phyloP scores from a whole-genome alignment of 2,888 invertebrate genomes.

The Cerastis rubricosa region DNA sequence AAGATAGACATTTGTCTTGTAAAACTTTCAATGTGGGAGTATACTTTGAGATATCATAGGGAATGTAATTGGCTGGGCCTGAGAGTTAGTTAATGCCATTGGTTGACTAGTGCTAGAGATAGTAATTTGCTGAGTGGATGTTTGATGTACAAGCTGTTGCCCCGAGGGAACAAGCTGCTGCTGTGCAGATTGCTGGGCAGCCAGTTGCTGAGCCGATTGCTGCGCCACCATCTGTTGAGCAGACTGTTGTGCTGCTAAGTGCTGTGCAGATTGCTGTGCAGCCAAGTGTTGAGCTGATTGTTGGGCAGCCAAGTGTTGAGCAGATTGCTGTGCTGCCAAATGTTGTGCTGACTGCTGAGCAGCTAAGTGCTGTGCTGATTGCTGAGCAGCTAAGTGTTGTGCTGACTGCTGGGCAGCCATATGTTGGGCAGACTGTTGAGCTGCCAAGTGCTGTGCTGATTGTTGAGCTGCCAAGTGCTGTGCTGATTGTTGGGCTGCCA shows the following conservation, averaged over 20 bases:
- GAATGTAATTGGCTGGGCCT: conserved; percentile 87
- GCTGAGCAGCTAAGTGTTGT: conserved; percentile 77
- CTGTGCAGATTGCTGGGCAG: conserved; percentile 85
- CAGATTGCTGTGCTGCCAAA: conserved; percentile 70
- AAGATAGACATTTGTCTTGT: background rate
- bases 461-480: conserved; percentile 81
- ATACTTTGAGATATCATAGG: conserved; percentile 89
- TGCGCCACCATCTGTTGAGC: conserved; percentile 79
- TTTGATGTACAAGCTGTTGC: conserved; percentile 86
- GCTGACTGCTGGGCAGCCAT: conserved; percentile 76
- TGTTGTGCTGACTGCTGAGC: conserved; percentile 78
- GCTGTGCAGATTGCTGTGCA: conserved; percentile 74
- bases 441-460: conserved; percentile 83
- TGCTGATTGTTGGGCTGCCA: conserved; percentile 81
- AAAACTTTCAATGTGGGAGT: conserved; percentile 80
- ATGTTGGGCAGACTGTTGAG: conserved; percentile 80
- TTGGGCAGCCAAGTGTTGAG: conserved; percentile 75
- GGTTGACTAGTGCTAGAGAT: conserved; percentile 88
- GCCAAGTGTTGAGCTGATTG: conserved; percentile 74
- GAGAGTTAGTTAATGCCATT: conserved; percentile 86
- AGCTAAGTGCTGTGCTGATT: conserved; percentile 76
- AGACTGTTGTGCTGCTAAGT: conserved; percentile 77
- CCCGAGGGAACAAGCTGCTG: conserved; percentile 84
- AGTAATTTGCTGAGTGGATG: conserved; percentile 87
- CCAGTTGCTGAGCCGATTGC: conserved; percentile 84